Conservation (phyloP, 1,140 invertebrate species). For the Drosophila guanche region DNA sequence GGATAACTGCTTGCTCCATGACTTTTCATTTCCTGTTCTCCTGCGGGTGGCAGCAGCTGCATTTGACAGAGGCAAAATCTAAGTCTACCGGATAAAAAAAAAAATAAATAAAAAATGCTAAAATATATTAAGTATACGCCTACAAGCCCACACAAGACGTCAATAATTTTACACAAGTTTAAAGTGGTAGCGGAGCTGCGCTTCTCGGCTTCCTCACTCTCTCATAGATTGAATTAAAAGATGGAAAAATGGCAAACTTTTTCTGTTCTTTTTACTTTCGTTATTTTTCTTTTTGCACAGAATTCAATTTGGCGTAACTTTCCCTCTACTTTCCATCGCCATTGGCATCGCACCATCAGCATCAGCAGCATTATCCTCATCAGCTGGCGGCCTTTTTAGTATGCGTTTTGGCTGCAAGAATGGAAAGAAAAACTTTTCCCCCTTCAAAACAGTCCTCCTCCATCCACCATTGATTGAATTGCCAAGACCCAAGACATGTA, state of each 20-base stretch:
- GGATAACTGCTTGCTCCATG: conserved; percentile 61
- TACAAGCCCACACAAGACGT: conserved; percentile 62
- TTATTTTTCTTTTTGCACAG: conserved; percentile 33
- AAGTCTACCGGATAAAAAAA: conserved; percentile 43
- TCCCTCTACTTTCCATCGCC: conserved; percentile 22
- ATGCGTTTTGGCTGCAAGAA: conserved; percentile 51
- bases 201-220: neutral
- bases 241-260: conserved; percentile 42
- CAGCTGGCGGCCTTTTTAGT: conserved; percentile 63
- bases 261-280: no score
- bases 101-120: conserved; percentile 23
- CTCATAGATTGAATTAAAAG: conserved; percentile 37
- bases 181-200: neutral
- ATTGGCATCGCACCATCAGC: neutral
- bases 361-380: conserved; percentile 31
- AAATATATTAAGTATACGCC: conserved; percentile 51
- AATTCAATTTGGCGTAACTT: conserved; percentile 76
- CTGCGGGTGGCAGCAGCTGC: conserved; percentile 54
- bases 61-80: conserved; percentile 65
- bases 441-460: conserved; percentile 5
- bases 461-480: conserved; percentile 66
- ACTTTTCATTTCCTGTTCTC: conserved; percentile 65
- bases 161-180: conserved; percentile 64
- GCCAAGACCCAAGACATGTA: conserved; percentile 32
- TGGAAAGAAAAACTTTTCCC: conserved; percentile 48